A percentile compares a stretch with the other conserved stretches of the same genome.
phyloP scores from a whole-genome alignment of 2,797 vertebrate species.

The Calcarius lapponicus region DNA sequence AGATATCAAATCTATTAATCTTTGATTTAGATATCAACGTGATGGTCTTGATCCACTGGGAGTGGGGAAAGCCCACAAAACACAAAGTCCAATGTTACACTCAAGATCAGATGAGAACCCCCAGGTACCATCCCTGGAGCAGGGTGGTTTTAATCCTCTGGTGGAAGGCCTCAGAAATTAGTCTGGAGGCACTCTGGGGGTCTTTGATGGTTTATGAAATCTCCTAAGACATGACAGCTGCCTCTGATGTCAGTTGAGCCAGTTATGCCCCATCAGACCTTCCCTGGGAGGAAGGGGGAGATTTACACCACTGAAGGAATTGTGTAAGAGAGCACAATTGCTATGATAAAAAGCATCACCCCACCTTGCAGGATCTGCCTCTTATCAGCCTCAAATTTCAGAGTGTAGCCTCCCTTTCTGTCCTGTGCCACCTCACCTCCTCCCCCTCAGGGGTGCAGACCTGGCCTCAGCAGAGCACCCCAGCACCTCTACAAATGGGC shows the following conservation, averaged over 20 bases:
- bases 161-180: background rate
- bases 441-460: rapidly evolving
- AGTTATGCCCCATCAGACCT: background rate
- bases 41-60: background rate
- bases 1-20: background rate
- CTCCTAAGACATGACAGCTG: background rate
- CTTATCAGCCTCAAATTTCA: background rate
- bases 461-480: background rate
- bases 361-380: background rate
- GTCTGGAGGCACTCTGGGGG: rapidly evolving
- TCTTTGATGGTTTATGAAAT: background rate
- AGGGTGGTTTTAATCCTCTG: background rate
- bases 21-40: background rate
- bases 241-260: background rate
- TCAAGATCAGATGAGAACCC: background rate
- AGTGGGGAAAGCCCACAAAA: background rate
- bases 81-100: background rate
- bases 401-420: background rate
- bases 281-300: rapidly evolving
- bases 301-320: background rate
- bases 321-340: background rate
- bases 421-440: background rate
- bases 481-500: background rate
- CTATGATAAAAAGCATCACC: background rate
- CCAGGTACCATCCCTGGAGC: background rate